phyloP scores from a whole-genome alignment of 2,888 invertebrate species.

The Ormia ochracea region DNA sequence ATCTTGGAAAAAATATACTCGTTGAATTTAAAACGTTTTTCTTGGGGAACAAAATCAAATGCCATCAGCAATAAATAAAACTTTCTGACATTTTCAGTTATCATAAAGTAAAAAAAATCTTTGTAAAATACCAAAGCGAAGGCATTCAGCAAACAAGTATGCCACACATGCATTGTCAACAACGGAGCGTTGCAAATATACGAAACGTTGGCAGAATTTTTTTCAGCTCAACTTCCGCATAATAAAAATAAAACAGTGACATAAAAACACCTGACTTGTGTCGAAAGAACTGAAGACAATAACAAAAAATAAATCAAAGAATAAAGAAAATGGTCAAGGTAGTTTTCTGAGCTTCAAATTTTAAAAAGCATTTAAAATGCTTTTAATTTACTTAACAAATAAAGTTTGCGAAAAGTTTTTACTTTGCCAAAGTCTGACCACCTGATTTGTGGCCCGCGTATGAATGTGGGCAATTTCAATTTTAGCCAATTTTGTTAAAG shows the following conservation, averaged over 20 bases:
- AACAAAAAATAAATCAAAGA: background rate
- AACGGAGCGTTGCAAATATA: conserved; percentile 28
- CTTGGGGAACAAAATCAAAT: too few species aligned
- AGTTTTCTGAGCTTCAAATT: background rate
- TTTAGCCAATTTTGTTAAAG: background rate
- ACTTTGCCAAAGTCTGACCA: conserved; percentile 8
- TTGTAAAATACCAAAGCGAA: background rate
- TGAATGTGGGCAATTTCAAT: background rate
- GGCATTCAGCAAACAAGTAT: background rate
- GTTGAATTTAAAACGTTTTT: too few species aligned
- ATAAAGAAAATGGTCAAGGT: background rate
- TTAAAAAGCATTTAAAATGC: conserved; percentile 13
- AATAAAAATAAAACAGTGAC: conserved; percentile 13
- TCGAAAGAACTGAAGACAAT: background rate
- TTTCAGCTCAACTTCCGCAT: conserved; percentile 33
- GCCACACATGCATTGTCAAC: conserved; percentile 24
- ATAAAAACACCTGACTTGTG: conserved; percentile 16
- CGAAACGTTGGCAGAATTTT: background rate
- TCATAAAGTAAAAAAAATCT: conserved; percentile 27
- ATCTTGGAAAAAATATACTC: too few species aligned
- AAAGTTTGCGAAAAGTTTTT: background rate
- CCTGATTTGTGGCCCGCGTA: background rate
- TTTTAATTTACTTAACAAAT: background rate
- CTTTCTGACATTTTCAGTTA: background rate
- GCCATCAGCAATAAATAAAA: too few species aligned